A percentile compares a stretch with the other conserved stretches of the same genome.
Evolutionary conservation across 1,140 invertebrate genomes (phyloP).

Genomic region (Lethrus apterus): DNA sequence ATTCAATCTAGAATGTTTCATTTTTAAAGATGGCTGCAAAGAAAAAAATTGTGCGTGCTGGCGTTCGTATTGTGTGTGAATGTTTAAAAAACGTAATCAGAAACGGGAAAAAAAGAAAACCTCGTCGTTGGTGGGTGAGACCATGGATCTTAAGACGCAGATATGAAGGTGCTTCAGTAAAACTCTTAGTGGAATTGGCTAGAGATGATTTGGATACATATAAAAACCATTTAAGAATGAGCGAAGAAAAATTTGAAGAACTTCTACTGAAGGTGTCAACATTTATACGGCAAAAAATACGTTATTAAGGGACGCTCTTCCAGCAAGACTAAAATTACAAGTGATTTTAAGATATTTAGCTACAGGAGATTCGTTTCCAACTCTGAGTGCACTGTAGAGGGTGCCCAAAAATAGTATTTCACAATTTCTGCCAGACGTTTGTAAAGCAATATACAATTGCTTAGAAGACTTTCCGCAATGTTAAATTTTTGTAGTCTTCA

Average conservation of each 20-base stretch:
- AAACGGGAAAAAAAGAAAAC: constrained; percentile 2
- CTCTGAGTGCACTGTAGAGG: constrained; percentile 7
- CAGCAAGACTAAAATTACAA: constrained; percentile 10
- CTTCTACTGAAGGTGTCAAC: not conserved
- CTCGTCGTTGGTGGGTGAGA: not conserved
- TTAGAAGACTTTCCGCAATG: constrained; percentile 11
- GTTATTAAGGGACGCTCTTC: not conserved
- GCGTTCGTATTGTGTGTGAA: constrained; percentile 3
- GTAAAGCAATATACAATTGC: not conserved
- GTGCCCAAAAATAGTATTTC: constrained; percentile 10
- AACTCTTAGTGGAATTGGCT: constrained; percentile 4
- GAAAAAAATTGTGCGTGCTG: not conserved
- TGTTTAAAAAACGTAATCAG: constrained; percentile 1
- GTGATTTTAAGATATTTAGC: too few relatives aligned
- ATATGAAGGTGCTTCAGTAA: constrained; percentile 7
- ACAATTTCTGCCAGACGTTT: constrained; percentile 14
- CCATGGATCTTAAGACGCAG: constrained; percentile 1
- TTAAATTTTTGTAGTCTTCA: too few relatives aligned
- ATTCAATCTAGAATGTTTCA: too few relatives aligned
- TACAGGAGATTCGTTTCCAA: too few relatives aligned
- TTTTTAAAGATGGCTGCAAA: constrained; percentile 6
- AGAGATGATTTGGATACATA: constrained; percentile 2
- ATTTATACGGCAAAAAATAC: not conserved
- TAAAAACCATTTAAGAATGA: constrained; percentile 8
- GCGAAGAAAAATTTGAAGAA: constrained; percentile 1